Percentiles rank a stretch among this genome's conserved stretches.
Evolutionary conservation across 2,797 vertebrate genomes (phyloP).

Genomic region (Hyperoplus lanceolatus): DNA sequence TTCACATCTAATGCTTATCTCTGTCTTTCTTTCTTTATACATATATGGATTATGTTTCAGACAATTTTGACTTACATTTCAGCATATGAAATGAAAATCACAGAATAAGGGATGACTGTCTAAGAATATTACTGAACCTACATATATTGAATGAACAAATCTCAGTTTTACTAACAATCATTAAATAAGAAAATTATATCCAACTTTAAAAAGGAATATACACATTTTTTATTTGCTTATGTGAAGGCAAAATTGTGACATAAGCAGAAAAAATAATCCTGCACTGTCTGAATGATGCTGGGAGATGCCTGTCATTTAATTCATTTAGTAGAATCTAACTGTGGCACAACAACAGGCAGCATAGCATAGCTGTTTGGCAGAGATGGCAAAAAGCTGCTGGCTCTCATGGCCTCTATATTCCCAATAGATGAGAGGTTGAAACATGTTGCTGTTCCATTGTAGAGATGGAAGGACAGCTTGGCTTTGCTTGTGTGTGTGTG

Average conservation of each 20-base stretch:
- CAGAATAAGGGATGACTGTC: background rate
- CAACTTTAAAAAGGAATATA: background rate
- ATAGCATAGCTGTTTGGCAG: background rate
- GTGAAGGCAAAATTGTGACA: background rate
- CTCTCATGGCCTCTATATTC: background rate
- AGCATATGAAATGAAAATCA: background rate
- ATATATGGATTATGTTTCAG: background rate
- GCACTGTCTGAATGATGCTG: background rate
- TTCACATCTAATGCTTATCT: background rate
- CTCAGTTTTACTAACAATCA: background rate
- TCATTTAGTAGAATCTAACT: no score
- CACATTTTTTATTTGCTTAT: background rate
- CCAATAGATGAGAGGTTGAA: no score
- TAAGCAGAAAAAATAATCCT: background rate
- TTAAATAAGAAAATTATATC: background rate
- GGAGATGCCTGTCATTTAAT: no score
- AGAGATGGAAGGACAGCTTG: background rate
- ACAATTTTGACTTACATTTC: background rate
- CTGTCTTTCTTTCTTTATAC: background rate
- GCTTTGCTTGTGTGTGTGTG: background rate
- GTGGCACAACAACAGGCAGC: background rate
- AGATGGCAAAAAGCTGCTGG: background rate
- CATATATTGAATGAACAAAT: background rate
- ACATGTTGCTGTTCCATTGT: background rate
- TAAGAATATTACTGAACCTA: background rate